phyloP scores from a whole-genome alignment of 2,797 vertebrate genomes.

The Microctenopoma steveboyesi region DNA sequence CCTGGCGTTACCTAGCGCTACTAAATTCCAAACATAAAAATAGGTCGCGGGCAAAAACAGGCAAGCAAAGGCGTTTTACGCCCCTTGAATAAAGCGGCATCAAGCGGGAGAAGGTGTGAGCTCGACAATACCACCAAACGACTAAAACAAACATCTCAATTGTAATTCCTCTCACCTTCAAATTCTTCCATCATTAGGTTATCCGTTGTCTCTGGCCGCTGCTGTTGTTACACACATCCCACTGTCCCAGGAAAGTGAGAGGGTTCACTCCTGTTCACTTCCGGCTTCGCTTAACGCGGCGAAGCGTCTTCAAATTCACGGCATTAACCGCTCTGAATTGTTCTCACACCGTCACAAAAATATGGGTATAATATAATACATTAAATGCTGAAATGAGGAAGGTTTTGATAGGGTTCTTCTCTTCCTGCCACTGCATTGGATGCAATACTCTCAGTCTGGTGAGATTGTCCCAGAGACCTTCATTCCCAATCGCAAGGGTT shows the following conservation, averaged over 20 bases:
- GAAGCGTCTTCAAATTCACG: not conserved
- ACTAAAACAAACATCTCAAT: not conserved
- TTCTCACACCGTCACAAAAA: fast-evolving
- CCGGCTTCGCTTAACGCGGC: slow-evolving; percentile 37
- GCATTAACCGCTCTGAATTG: not conserved
- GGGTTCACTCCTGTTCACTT: fast-evolving
- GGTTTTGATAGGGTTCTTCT: too few relatives aligned
- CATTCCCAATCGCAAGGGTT: too few relatives aligned
- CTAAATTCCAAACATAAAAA: slow-evolving; percentile 63
- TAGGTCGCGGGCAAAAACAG: slow-evolving; percentile 20
- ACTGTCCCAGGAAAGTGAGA: slow-evolving; percentile 13
- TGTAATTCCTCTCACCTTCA: slow-evolving; percentile 64
- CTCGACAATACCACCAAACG: not conserved
- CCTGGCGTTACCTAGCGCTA: slow-evolving; percentile 60
- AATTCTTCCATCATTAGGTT: slow-evolving; percentile 72
- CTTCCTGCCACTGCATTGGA: too few relatives aligned
- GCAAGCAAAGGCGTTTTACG: not conserved
- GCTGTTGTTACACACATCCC: slow-evolving; percentile 31
- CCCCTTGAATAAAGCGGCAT: fast-evolving
- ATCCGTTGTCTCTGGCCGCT: slow-evolving; percentile 43
- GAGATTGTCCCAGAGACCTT: too few relatives aligned
- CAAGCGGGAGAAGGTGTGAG: fast-evolving
- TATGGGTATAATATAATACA: too few relatives aligned
- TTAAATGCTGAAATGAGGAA: fast-evolving
- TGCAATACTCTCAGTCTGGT: too few relatives aligned